Conservation (phyloP, 2,797 vertebrate species). For the Xerus rutilus region DNA sequence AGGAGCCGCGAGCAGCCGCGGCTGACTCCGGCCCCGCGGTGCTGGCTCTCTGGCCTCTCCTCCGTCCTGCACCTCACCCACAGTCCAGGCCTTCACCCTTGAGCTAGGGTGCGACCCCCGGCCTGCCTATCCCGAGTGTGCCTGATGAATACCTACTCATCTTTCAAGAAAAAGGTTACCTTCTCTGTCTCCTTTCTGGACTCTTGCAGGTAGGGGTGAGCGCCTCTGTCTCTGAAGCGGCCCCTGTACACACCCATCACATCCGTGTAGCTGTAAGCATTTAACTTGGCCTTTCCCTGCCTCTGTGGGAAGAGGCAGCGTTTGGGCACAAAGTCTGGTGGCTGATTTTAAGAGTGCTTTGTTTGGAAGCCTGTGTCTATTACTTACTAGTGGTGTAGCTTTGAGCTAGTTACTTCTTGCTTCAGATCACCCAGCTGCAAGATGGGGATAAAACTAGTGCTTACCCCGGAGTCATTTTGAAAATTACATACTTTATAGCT, state of each 20-base stretch:
- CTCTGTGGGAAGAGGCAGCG: neutral
- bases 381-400: neutral
- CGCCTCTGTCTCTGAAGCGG: too few species aligned
- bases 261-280: neutral
- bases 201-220: neutral
- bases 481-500: neutral
- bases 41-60: neutral
- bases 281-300: too few species aligned
- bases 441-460: neutral
- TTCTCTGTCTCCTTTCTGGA: too few species aligned
- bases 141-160: neutral
- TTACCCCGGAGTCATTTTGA: neutral
- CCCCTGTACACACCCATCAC: neutral
- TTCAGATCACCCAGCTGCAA: neutral
- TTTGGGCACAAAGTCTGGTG: neutral
- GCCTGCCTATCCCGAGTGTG: neutral
- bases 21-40: neutral
- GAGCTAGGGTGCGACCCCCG: neutral
- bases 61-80: rapidly evolving
- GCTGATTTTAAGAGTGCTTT: too few species aligned
- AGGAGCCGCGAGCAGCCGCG: neutral
- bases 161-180: neutral
- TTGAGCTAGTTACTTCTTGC: neutral
- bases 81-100: too few species aligned
- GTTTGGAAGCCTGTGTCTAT: neutral